A percentile compares a stretch with the other conserved stretches of the same genome.
phyloP scores from a whole-genome alignment of 2,113 vertebrate species.

The Corydoras maculifer region DNA sequence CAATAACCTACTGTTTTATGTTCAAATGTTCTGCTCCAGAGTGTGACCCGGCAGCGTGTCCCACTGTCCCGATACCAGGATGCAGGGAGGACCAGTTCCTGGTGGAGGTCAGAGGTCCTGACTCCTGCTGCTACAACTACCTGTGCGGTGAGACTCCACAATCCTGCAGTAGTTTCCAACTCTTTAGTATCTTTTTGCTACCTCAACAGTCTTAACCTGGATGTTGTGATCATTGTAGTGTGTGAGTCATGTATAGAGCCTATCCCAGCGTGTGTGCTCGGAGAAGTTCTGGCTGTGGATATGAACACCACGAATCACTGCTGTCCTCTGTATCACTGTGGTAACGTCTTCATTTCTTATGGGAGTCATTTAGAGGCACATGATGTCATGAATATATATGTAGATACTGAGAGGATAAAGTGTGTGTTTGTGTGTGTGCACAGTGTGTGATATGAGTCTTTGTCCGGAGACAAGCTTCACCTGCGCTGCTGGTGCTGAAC shows the following conservation, averaged over 20 bases:
- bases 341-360: constrained; percentile 57
- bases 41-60: constrained; percentile 81
- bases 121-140: constrained; percentile 85
- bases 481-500: constrained; percentile 75
- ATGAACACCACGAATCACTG: constrained; percentile 79
- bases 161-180: too few relatives aligned
- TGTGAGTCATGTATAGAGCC: constrained; percentile 83
- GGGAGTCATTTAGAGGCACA: too few relatives aligned
- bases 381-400: too few relatives aligned
- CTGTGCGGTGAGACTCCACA: constrained; percentile 73
- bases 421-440: not conserved
- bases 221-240: constrained; percentile 51
- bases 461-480: constrained; percentile 69
- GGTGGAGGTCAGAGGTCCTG: constrained; percentile 78
- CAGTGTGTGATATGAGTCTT: constrained; percentile 86
- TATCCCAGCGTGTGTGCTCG: constrained; percentile 75
- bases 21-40: constrained; percentile 61
- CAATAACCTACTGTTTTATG: too few relatives aligned
- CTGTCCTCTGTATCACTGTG: constrained; percentile 87
- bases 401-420: too few relatives aligned
- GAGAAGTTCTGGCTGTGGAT: constrained; percentile 86
- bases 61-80: constrained; percentile 61
- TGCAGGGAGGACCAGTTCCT: constrained; percentile 92
- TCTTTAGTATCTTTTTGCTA: too few relatives aligned
- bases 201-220: not conserved